Base-by-base conservation (phyloP, 2,113 vertebrate genomes). In the Beaufortia kweichowensis region DNA sequence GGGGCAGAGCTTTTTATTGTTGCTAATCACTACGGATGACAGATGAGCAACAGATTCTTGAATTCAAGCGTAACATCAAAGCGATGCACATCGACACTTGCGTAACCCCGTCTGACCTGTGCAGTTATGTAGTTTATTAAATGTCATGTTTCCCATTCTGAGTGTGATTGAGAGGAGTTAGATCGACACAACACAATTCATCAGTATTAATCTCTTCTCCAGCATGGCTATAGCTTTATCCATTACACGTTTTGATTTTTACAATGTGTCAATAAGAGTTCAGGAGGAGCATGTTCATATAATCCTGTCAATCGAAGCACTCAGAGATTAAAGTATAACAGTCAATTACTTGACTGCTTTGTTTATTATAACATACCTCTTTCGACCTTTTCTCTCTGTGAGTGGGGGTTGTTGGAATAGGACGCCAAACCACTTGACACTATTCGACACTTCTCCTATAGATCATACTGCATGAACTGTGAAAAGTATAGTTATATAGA, bases 11-110 rank as follows among this genome's bases (percentile, higher is more conserved):
- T 81, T 61, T 63, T 48, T 35, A 65, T 50, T 68, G 70, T 62
- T 29, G 55, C 62, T 78, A 68, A 75, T 78, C 66, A 43, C 63
- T 75, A 56, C 4, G 43, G 43, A 68, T 75, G 50, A 78, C 69
- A n/a, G 62, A 3, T n/a, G 62, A 76, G 43, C 48, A 48, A 66
- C n/a, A 17, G 61, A 63, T 56, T 73, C 24, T 3, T 1, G 17
- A 53, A 10, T 23, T 43, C 26, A 46, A 71, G 24, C 43, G 46
- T 35, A 68, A 68, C 14, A 69, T 57, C 66, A 28, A 24, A 61
- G 56, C 3, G 23, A 39, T 28, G n/a, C 56, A 50, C 3, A 4
- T 0, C 53, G 53, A 48, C 35, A n/a, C 19, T 0, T 12, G 21
- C 21, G 26, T 48, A 29, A 59, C 33, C 69, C 33, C 41, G 69